Conservation (phyloP, 1,140 invertebrate species). For the Schlechtendalia chinensis region DNA sequence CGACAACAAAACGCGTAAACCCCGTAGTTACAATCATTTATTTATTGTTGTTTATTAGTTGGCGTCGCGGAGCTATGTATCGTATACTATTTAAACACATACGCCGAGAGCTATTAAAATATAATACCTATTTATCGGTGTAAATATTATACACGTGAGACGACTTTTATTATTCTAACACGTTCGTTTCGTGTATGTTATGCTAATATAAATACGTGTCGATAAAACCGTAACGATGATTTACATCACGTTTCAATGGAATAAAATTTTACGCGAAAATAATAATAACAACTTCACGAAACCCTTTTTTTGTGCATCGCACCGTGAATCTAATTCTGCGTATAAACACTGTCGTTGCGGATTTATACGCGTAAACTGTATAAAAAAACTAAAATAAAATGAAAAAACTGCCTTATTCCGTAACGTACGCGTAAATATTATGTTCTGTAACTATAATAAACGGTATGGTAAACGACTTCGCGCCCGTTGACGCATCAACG, state of each 20-base stretch:
- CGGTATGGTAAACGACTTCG: not conserved
- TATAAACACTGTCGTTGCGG: not conserved
- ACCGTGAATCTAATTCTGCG: not conserved
- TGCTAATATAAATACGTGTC: not conserved
- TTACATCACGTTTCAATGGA: not conserved
- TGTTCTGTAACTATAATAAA: not conserved
- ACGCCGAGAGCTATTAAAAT: too few relatives aligned
- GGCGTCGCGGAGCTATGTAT: too few relatives aligned
- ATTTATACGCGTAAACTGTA: too few relatives aligned
- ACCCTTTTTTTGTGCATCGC: conserved; percentile 18
- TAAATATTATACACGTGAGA: too few relatives aligned
- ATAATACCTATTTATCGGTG: not conserved
- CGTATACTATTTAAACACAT: too few relatives aligned
- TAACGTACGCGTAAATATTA: not conserved
- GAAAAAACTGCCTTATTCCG: too few relatives aligned
- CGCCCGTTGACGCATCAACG: conserved; percentile 5
- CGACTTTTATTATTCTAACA: too few relatives aligned
- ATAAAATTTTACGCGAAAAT: conserved; percentile 15
- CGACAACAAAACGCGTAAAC: too few relatives aligned
- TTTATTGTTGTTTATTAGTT: too few relatives aligned
- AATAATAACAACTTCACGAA: not conserved
- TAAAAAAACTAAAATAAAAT: too few relatives aligned
- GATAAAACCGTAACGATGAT: not conserved
- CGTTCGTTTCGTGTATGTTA: not conserved
- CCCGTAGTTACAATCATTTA: too few relatives aligned